Base-by-base conservation (phyloP, 2,888 invertebrate species). In the Cryptops parisi region DNA sequence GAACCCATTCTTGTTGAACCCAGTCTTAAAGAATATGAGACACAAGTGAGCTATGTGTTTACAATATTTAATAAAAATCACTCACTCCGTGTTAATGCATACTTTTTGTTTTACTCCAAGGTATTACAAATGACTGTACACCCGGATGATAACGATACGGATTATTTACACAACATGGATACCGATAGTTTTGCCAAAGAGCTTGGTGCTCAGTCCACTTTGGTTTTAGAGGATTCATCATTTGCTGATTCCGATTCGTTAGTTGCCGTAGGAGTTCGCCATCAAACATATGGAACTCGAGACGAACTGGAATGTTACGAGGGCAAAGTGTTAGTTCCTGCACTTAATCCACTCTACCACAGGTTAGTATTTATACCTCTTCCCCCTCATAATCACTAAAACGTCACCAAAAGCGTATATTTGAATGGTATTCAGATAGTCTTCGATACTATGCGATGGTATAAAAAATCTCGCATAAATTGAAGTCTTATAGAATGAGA, bases 101-200 rank as follows among this genome's bases (percentile, higher is more conserved):
- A 12, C 19, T 41, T 41, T 41, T 41, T 41, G 9, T 55, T 53
- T 58, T 43, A 55, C 12, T 52, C 49, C n/a, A 53, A 72, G 78
- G 84, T 90, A 41, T 72, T 90, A 2, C 88, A 89, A 60, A 90
- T 90, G 90, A 86, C 87, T 58, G 89, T 91, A 2, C 82, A 82
- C 0, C 80, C 86, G 2, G 90, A 90, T 62, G 84, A 84, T 58
- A 80, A 78, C 57, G 82, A 82, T 60, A 60, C 53, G 17, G 54
- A 55, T 39, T 43, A 53, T 12, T 54, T 57, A 2, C 47, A 53
- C 15, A 54, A 53, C n/a, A 41, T 56, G 9, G 43, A 41, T 6
- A 33, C 33, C 9, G 6, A 6, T 6, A 33, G 33, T 15, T 33
- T 9, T 15, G 33, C 9, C 9, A 33, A 6, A 33, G 15, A 33